Base-by-base conservation (phyloP, 2,797 vertebrate species). In the Nyctibius grandis region DNA sequence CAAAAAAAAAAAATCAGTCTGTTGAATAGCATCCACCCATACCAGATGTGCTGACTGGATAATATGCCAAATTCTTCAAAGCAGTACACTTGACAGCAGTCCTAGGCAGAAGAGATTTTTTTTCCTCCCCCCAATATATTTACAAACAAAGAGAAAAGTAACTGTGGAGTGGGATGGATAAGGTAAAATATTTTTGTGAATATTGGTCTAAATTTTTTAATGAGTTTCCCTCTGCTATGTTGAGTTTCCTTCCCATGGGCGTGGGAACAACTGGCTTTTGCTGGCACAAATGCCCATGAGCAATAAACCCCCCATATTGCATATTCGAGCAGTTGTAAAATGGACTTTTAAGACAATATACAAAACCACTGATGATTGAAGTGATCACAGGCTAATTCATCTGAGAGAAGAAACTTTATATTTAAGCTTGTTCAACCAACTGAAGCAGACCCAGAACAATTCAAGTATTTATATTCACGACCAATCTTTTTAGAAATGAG, bases 41-140 rank as follows among this genome's bases (percentile, higher is more conserved):
- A 64, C 94, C 95, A 97, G 97, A 96, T 96, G 95, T 88, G 85
- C 78, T 91, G 91, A 95, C 82, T 77, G 79, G 91, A 95, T 85
- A 91, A 93, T 42, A 85, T 19, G 47, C 95, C 97, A 96, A 81
- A 85, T 91, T 91, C 94, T 93, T 96, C 93, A 93, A 91, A 95
- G 73, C 76, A 73, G 67, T 45, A 53, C 54, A 65, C 36, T 83
- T 91, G 88, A 85, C 91, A 92, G 84, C 54, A 83, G 34, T 38
- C 57, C 77, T 48, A 68, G 85, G 73, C 75, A 91, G 65, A 91
- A 95, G 57, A 56, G 68, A 68, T 76, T 82, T 38, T 65, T 78
- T 47, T 33, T 40, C 20, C 1, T 3, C 38, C 77, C 48, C 28
- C 44, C 15, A n/a, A 48, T 85, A 65, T 94, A 86, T 94, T 96